Evolutionary conservation across 2,113 vertebrate genomes (phyloP).

Genomic region (Rissa tridactyla): DNA sequence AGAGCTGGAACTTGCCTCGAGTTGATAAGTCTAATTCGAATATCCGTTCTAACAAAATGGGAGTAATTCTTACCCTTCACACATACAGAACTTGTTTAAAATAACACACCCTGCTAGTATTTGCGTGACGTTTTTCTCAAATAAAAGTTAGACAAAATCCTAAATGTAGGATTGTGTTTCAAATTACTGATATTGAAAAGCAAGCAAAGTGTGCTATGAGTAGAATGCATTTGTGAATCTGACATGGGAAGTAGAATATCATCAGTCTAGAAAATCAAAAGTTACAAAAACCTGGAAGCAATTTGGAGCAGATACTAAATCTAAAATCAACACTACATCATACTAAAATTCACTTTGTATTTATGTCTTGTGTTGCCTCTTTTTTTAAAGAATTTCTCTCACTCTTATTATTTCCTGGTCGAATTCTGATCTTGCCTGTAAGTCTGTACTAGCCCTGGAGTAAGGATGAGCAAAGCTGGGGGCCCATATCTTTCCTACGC

Average conservation of each 20-base stretch:
- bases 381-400: neutral
- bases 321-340: neutral
- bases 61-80: neutral
- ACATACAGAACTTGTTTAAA: neutral
- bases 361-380: neutral
- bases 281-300: neutral
- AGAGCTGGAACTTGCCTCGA: neutral
- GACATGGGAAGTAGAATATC: neutral
- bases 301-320: neutral
- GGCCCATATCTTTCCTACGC: fast-evolving
- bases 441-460: neutral
- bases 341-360: neutral
- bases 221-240: neutral
- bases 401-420: neutral
- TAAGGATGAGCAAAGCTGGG: neutral
- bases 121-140: neutral
- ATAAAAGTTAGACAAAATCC: neutral
- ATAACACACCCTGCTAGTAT: neutral
- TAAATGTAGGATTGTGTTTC: neutral
- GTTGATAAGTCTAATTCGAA: neutral
- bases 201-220: neutral
- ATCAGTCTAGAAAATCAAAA: neutral
- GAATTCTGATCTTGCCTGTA: neutral
- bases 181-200: neutral
- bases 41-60: neutral